A percentile compares a stretch with the other conserved stretches of the same genome.
Evolutionary conservation across 2,797 vertebrate species (phyloP).

Genomic region (Passerculus sandwichensis): DNA sequence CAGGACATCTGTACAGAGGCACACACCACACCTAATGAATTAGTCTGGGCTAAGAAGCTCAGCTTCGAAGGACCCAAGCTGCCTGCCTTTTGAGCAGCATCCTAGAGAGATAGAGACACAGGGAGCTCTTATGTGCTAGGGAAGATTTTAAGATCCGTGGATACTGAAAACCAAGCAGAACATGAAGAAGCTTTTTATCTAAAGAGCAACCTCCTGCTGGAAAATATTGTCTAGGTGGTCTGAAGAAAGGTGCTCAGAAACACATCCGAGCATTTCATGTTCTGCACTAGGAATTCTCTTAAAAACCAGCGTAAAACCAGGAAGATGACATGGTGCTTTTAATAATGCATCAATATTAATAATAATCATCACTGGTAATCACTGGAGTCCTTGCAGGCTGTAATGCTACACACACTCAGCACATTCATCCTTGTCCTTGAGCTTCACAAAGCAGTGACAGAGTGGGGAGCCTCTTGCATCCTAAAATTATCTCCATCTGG

Average conservation of each 20-base stretch:
- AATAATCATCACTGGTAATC: background rate
- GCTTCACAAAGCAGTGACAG: background rate
- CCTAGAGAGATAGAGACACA: background rate
- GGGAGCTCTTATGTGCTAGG: background rate
- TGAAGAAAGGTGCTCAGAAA: background rate
- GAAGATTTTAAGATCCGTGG: background rate
- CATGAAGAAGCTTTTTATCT: background rate
- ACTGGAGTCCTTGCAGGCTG: background rate
- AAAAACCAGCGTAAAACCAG: background rate
- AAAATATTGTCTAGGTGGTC: background rate
- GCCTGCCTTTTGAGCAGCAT: background rate
- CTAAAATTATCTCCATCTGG: background rate
- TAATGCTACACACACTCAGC: background rate
- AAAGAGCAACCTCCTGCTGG: background rate
- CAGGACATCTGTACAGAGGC: slow-evolving; percentile 22
- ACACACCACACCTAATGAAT: slow-evolving; percentile 24
- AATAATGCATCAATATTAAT: background rate
- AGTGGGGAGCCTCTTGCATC: background rate
- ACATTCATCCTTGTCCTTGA: background rate
- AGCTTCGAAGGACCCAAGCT: background rate
- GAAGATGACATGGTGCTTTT: background rate
- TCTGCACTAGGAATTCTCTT: background rate
- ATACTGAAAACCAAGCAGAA: background rate
- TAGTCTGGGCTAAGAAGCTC: slow-evolving; percentile 6
- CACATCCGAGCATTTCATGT: background rate